Percentiles rank a stretch among this genome's conserved stretches.
Conservation (phyloP, 2,888 invertebrate species). For the Phragmatobia fuliginosa region DNA sequence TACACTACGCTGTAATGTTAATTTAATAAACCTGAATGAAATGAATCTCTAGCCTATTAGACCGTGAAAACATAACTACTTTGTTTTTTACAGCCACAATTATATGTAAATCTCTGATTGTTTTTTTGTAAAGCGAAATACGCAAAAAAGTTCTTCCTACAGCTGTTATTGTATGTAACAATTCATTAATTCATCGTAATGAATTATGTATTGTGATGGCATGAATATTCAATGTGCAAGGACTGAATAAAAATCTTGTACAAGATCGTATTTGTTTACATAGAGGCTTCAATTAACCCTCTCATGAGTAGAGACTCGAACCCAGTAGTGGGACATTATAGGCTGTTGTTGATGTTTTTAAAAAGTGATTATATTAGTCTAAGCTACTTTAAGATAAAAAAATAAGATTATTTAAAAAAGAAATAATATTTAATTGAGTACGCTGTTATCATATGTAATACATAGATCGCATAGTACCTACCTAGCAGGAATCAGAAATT, state of each 20-base stretch:
- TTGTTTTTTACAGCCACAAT: constrained; percentile 42
- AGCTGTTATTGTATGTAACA: constrained; percentile 31
- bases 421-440: too few species aligned
- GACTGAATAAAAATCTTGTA: background rate
- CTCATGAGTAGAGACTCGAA: too few species aligned
- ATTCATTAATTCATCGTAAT: constrained; percentile 39
- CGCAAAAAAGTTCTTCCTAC: constrained; percentile 37
- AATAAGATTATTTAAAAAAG: too few species aligned
- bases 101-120: constrained; percentile 46
- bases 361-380: too few species aligned
- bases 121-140: constrained; percentile 29
- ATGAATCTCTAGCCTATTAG: constrained; percentile 38
- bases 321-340: too few species aligned
- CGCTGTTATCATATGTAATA: too few species aligned
- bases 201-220: constrained; percentile 31
- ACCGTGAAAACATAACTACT: constrained; percentile 26
- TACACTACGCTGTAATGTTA: constrained; percentile 31
- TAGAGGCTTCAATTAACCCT: constrained; percentile 4
- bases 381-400: too few species aligned
- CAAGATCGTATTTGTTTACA: background rate
- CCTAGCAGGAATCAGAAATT: too few species aligned
- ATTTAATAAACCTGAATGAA: constrained; percentile 41
- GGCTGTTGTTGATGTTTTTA: too few species aligned
- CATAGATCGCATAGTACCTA: too few species aligned
- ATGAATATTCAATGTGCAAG: constrained; percentile 28